A percentile compares a stretch with the other conserved stretches of the same genome.
These are phyloP conservation scores for Brachionus sp. DNA, from an alignment of 1,140 invertebrate genomes.

Conservation along the genomic window DNA sequence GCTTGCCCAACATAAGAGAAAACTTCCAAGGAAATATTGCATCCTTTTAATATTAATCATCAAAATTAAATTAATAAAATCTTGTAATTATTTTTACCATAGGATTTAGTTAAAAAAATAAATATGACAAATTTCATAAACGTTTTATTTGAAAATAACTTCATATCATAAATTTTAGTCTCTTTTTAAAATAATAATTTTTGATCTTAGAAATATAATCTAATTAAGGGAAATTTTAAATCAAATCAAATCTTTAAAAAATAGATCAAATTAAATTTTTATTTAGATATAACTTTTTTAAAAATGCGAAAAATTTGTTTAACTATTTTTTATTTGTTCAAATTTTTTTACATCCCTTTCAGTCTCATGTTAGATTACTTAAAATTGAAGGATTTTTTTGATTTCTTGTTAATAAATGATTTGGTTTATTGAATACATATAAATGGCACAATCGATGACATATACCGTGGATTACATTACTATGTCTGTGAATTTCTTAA, in stretches of 20 bases:
- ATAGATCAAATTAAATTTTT: no score
- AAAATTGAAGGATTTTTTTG: no score
- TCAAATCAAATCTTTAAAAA: not conserved
- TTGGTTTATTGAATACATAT: no score
- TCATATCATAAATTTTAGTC: not conserved
- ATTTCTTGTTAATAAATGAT: no score
- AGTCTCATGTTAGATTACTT: no score
- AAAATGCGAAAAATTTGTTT: no score
- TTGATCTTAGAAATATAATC: not conserved
- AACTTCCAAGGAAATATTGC: slow-evolving; percentile 2
- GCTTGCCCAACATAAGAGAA: not conserved
- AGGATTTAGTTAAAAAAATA: not conserved
- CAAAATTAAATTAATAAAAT: not conserved
- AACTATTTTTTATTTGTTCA: no score
- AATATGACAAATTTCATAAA: not conserved
- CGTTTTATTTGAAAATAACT: not conserved
- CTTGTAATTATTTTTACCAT: not conserved
- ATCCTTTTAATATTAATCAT: not conserved
- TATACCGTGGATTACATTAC: no score
- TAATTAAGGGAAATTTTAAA: not conserved
- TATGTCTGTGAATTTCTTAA: no score
- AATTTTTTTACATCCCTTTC: no score
- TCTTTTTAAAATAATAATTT: not conserved
- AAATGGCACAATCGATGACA: no score
- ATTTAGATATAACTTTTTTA: no score